Conservation (phyloP, 2,797 vertebrate species). For the Dipus sagitta region DNA sequence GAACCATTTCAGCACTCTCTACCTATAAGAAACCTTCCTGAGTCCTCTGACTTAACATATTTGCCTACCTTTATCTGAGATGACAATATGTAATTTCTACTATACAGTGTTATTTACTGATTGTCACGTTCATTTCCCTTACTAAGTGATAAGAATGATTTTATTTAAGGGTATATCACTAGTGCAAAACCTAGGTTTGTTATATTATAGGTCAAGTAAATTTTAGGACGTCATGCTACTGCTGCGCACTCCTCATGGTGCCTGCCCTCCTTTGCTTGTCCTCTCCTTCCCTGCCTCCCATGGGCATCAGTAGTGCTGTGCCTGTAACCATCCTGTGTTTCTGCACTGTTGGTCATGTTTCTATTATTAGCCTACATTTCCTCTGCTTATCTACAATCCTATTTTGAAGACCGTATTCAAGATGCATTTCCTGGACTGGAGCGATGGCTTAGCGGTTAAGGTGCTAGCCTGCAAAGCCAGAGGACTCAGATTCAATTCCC, state of each 20-base stretch:
- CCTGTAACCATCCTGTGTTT: neutral
- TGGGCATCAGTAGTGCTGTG: neutral
- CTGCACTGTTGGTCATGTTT: neutral
- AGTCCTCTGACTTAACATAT: neutral
- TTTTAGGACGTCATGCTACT: neutral
- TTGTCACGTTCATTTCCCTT: conserved; percentile 19
- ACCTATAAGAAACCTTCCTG: neutral
- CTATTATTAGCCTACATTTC: neutral
- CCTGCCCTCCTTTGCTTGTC: neutral
- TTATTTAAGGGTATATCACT: neutral
- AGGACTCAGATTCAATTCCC: too few species aligned
- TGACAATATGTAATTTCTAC: neutral
- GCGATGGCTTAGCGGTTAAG: too few species aligned
- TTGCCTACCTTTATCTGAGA: neutral
- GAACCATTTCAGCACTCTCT: neutral
- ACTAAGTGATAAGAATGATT: conserved; percentile 10
- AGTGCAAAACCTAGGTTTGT: neutral
- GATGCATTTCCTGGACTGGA: neutral
- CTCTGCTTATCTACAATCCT: neutral
- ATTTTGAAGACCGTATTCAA: neutral
- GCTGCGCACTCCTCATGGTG: neutral
- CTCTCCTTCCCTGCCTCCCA: neutral
- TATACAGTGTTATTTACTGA: neutral
- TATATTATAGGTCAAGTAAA: neutral
- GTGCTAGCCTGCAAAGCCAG: too few species aligned